Evolutionary conservation across 2,113 vertebrate genomes (phyloP).

Genomic region (Saccopteryx bilineata): DNA sequence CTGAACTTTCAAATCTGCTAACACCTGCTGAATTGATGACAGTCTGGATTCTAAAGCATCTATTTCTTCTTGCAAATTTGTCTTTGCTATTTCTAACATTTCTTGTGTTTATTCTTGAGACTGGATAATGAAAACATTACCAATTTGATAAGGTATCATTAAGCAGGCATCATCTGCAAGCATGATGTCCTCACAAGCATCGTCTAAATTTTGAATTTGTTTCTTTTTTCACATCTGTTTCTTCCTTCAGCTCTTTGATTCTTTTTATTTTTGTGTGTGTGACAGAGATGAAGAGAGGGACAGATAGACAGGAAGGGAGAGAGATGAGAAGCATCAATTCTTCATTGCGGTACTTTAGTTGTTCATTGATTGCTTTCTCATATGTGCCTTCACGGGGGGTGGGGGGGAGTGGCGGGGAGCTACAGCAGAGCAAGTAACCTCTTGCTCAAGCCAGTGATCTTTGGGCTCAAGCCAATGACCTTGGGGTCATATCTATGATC

Average conservation of each 20-base stretch:
- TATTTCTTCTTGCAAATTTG: background rate
- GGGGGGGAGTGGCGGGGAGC: too few species aligned
- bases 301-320: too few species aligned
- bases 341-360: too few species aligned
- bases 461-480: too few species aligned
- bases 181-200: conserved; percentile 97
- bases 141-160: conserved; percentile 96
- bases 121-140: conserved; percentile 97
- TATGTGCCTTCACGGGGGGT: too few species aligned
- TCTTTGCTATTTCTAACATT: background rate
- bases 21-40: background rate
- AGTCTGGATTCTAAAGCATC: background rate
- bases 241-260: conserved; percentile 91
- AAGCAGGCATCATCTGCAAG: conserved; percentile 94
- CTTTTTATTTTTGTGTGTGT: too few species aligned
- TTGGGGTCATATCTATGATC: too few species aligned
- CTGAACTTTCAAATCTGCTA: background rate
- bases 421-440: too few species aligned
- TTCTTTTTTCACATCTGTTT: conserved; percentile 99
- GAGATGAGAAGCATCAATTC: too few species aligned
- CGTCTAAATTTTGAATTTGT: conserved; percentile 96
- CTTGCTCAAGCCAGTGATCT: too few species aligned
- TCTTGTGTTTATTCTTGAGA: conserved; percentile 87
- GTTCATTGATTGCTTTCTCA: too few species aligned
- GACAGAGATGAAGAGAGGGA: too few species aligned